A percentile compares a stretch with the other conserved stretches of the same genome.
phyloP scores from a whole-genome alignment of 2,888 invertebrate genomes.

The Coremacera marginata region DNA sequence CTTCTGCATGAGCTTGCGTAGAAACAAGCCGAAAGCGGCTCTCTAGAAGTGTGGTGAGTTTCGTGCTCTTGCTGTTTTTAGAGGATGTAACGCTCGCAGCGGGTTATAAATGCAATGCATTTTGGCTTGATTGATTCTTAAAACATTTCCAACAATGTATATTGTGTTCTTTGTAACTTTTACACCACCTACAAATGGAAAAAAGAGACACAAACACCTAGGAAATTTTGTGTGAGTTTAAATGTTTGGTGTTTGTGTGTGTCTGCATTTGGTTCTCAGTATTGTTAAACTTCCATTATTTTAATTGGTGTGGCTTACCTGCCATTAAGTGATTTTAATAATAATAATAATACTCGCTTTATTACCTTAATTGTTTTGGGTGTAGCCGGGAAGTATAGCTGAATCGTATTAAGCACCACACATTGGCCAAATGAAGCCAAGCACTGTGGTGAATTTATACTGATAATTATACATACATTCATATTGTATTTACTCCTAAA shows the following conservation, averaged over 20 bases:
- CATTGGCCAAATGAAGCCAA: not conserved
- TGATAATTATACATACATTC: not conserved
- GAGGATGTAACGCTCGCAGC: too few relatives aligned
- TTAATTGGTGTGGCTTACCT: not conserved
- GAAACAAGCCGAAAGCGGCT: not conserved
- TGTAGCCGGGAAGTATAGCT: not conserved
- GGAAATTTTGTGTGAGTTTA: not conserved
- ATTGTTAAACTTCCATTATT: slow-evolving; percentile 3
- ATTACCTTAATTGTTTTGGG: slow-evolving; percentile 5
- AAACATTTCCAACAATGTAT: not conserved
- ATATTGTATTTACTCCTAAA: not conserved
- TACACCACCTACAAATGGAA: too few relatives aligned
- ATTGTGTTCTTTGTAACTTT: too few relatives aligned
- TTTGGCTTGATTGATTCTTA: too few relatives aligned
- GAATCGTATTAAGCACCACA: not conserved
- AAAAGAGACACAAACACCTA: too few relatives aligned
- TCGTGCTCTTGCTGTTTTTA: not conserved
- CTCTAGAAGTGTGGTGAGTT: not conserved
- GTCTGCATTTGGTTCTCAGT: not conserved
- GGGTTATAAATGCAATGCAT: too few relatives aligned
- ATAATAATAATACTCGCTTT: not conserved
- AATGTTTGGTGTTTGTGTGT: not conserved
- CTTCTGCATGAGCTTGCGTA: not conserved
- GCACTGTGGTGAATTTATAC: slow-evolving; percentile 10
- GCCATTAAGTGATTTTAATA: slow-evolving; percentile 3